Conservation (phyloP, 2,797 vertebrate genomes). For the Neostethus bicornis region DNA sequence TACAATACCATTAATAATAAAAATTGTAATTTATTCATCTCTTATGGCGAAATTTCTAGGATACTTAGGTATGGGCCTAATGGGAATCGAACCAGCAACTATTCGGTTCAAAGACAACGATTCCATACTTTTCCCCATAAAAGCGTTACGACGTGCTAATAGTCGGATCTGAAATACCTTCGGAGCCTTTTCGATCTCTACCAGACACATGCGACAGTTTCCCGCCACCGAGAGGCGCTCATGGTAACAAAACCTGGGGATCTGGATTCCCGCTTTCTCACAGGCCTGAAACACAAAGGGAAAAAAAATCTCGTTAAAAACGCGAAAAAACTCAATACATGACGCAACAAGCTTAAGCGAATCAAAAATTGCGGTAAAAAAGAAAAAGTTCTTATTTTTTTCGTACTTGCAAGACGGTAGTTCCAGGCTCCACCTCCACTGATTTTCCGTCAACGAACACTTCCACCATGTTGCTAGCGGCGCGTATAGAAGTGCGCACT, state of each 20-base stretch:
- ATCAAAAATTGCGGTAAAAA: neutral
- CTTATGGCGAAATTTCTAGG: no score
- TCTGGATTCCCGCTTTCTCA: conserved; percentile 95
- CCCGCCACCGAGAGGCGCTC: conserved; percentile 96
- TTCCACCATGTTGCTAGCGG: conserved; percentile 91
- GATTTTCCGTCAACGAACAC: conserved; percentile 96
- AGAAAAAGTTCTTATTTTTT: neutral
- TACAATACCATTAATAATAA: no score
- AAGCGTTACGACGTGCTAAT: no score
- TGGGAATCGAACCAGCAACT: no score
- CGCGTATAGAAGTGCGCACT: conserved; percentile 84
- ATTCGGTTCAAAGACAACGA: no score
- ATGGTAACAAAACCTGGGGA: conserved; percentile 97
- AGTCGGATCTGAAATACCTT: conserved; percentile 64
- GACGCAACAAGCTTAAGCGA: neutral
- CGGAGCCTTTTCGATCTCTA: conserved; percentile 93
- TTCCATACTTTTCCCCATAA: no score
- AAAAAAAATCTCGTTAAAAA: neutral
- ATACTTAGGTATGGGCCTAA: no score
- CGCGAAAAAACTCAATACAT: neutral
- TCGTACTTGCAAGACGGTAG: conserved; percentile 93
- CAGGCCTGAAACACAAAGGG: conserved; percentile 82
- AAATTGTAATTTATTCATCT: no score
- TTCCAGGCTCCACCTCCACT: conserved; percentile 91
- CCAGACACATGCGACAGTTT: conserved; percentile 98